These are phyloP conservation scores for Ophion ventricosus DNA, from an alignment of 2,888 invertebrate species.

Conservation along the genomic window DNA sequence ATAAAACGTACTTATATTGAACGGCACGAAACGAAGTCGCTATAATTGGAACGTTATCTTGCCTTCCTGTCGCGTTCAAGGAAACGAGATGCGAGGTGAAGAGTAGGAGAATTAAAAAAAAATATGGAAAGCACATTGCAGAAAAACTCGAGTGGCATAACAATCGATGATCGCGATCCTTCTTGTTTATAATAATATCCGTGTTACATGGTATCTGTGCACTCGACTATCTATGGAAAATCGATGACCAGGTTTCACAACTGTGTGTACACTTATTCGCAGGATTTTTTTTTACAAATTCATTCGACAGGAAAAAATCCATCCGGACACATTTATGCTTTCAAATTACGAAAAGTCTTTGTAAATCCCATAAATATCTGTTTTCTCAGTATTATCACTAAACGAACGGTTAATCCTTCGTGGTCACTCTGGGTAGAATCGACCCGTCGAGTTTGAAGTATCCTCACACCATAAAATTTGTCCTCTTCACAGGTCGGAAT, in stretches of 20 bases:
- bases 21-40: constrained; percentile 37
- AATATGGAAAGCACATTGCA: constrained; percentile 16
- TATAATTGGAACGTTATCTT: constrained; percentile 64
- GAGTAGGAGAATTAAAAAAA: not conserved
- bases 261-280: not conserved
- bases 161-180: constrained; percentile 27
- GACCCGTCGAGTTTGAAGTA: too few relatives aligned
- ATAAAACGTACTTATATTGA: constrained; percentile 49
- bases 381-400: too few relatives aligned
- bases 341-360: too few relatives aligned
- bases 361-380: too few relatives aligned
- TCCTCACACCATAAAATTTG: too few relatives aligned
- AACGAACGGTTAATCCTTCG: too few relatives aligned
- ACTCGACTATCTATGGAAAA: not conserved
- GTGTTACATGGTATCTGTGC: not conserved
- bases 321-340: not conserved
- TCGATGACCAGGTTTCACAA: not conserved
- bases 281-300: not conserved
- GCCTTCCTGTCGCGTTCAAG: constrained; percentile 45
- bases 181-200: constrained; percentile 20
- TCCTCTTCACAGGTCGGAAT: too few relatives aligned
- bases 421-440: too few relatives aligned
- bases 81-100: constrained; percentile 44
- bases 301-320: not conserved
- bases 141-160: constrained; percentile 52